These are phyloP conservation scores for Himalopsyche anomala DNA, from an alignment of 2,888 invertebrate genomes.

Conservation along the genomic window DNA sequence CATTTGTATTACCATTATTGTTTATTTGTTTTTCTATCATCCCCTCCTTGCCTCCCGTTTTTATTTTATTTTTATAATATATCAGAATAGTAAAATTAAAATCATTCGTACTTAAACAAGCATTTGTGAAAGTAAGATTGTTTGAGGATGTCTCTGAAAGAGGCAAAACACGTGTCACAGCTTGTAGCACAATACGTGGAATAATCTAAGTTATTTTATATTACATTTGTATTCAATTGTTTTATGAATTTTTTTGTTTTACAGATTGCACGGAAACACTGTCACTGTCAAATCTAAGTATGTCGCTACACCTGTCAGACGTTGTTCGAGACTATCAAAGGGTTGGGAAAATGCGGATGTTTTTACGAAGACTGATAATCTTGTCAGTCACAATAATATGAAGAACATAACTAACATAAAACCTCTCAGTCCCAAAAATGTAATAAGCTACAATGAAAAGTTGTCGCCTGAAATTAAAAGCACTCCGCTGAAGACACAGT, in stretches of 20 bases:
- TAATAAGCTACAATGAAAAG: conserved; percentile 18
- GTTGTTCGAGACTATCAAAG: conserved; percentile 60
- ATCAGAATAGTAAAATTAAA: no score
- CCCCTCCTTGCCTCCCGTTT: no score
- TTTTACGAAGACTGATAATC: neutral
- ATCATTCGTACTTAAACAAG: no score
- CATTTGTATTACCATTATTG: no score
- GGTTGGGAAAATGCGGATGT: neutral
- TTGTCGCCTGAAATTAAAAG: neutral
- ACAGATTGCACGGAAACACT: conserved; percentile 45
- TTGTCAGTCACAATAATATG: neutral
- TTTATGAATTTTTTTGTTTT: neutral
- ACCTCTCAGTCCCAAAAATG: conserved; percentile 27
- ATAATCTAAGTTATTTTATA: no score
- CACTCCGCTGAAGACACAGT: conserved; percentile 33
- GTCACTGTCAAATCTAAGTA: conserved; percentile 52
- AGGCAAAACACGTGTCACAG: no score
- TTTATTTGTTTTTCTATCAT: no score
- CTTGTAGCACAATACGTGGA: no score
- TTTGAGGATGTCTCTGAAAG: no score
- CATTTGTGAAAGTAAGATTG: no score
- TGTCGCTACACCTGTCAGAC: conserved; percentile 64
- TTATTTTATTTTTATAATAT: no score
- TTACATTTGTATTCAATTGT: no score
- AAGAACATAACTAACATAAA: conserved; percentile 5